These are phyloP conservation scores for Acinonyx jubatus DNA, from an alignment of 2,113 vertebrate genomes.

Conservation along the genomic window DNA sequence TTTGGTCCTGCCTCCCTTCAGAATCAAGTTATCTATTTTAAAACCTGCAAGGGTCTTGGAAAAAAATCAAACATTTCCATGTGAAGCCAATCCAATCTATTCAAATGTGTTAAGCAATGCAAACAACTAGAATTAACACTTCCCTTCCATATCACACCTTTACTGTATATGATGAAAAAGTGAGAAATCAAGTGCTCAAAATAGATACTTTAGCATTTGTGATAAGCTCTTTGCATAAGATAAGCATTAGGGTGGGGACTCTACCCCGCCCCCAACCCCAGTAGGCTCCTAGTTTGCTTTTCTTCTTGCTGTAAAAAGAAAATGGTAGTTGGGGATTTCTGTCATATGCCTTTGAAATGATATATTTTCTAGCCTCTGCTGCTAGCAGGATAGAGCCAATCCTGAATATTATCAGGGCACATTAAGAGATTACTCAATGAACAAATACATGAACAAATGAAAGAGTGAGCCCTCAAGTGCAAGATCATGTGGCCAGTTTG, in stretches of 20 bases:
- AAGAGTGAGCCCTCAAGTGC: background rate
- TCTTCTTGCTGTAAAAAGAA: background rate
- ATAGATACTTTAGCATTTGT: constrained; percentile 10
- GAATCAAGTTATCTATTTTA: background rate
- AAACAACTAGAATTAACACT: constrained; percentile 61
- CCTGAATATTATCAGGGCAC: background rate
- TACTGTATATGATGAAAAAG: constrained; percentile 35
- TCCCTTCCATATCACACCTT: constrained; percentile 59
- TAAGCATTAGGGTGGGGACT: background rate
- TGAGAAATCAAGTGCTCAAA: constrained; percentile 59
- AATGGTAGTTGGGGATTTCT: background rate
- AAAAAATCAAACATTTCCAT: constrained; percentile 33
- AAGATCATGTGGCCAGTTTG: background rate
- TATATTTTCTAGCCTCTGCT: background rate
- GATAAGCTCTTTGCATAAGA: constrained; percentile 29
- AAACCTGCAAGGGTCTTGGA: background rate
- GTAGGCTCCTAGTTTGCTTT: background rate
- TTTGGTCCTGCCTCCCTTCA: background rate
- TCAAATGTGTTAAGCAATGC: constrained; percentile 47
- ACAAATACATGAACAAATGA: background rate
- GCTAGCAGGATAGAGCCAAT: background rate
- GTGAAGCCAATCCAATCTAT: constrained; percentile 1
- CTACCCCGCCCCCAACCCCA: background rate
- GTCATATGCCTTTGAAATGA: background rate
- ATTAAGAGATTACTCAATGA: background rate